Evolutionary conservation across 2,888 invertebrate genomes (phyloP), one percentile per base, ranked within the genome.

Genomic region (Ptychoptera contaminata): DNA sequence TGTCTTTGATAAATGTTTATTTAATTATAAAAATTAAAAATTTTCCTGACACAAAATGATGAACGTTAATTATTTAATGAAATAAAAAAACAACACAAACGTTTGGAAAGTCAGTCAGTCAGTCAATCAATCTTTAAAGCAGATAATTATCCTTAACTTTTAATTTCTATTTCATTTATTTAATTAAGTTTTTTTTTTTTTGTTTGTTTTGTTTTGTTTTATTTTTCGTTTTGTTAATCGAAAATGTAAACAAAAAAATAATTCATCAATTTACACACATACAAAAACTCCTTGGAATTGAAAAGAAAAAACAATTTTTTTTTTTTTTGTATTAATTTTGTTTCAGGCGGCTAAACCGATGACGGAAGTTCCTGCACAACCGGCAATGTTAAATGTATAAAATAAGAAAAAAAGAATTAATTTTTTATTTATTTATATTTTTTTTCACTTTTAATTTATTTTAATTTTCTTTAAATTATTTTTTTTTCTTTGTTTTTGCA

Each of bases 341-440:
- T 77, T 77, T 60, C 77, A 77, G 76, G 75, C 76, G 70, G 72
- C 72, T 70, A 76, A 76, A 71, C 75, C 77, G 69, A 74, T 74
- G 67, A 72, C 72, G 61, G 76, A 77, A 75, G 76, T 77, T 74
- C 74, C 66, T 60, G 68, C 65, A 7, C 50, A 51, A 59, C 65
- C 61, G 58, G 62, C 64, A 59, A 63, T 65, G 55, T 58, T 67
- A 60, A 64, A 65, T 64, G 64, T 65, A 65, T 62, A 62, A 23
- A 23, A 3, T 5, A 23, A 5, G 23, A 23, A 23, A 23, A 23
- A 23, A 23, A 7, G 7, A 23, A 5, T 55, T 59, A 51, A 42
- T 48, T 43, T 50, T 47, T 48, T 43, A 35, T 41, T 46, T 45
- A 49, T 44, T 45, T 40, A 43, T 42, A 40, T 46, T 45, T 34